Evolutionary conservation across 1,140 invertebrate genomes (phyloP).

Genomic region (Pseudomyrmex dendroicus): DNA sequence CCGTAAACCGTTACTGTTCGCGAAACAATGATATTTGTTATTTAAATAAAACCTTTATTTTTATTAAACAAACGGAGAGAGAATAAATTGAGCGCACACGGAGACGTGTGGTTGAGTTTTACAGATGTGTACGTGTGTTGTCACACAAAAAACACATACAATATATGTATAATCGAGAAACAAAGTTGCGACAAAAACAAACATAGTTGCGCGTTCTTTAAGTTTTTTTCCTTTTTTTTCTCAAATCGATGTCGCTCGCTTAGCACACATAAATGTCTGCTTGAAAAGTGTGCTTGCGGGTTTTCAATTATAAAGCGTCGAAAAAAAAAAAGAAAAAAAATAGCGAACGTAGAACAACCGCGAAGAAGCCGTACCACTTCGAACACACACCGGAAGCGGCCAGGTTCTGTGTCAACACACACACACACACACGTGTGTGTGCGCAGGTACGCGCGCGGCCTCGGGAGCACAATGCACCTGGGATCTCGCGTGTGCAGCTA

Average conservation of each 20-base stretch:
- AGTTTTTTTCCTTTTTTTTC: too few relatives aligned
- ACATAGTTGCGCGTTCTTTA: too few relatives aligned
- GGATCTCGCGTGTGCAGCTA: slow-evolving; percentile 16
- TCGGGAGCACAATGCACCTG: slow-evolving; percentile 29
- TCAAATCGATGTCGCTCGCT: background rate
- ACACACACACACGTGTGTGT: background rate
- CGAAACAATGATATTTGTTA: background rate
- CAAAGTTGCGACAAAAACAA: too few relatives aligned
- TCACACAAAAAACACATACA: background rate
- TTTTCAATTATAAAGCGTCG: slow-evolving; percentile 26
- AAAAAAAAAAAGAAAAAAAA: slow-evolving; percentile 3
- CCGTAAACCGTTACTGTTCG: background rate
- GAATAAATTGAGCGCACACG: too few relatives aligned
- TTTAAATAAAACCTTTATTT: background rate
- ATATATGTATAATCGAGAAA: too few relatives aligned
- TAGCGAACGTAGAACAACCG: background rate
- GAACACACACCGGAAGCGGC: slow-evolving; percentile 66
- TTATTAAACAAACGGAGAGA: background rate
- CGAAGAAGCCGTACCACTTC: slow-evolving; percentile 60
- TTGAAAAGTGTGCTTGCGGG: slow-evolving; percentile 1
- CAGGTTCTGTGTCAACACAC: slow-evolving; percentile 48
- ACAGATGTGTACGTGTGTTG: too few relatives aligned
- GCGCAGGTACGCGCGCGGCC: background rate
- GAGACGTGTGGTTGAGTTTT: too few relatives aligned
- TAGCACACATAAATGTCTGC: background rate